Evolutionary conservation across 2,888 invertebrate species (phyloP).

Genomic region (Drosophila borborema): DNA sequence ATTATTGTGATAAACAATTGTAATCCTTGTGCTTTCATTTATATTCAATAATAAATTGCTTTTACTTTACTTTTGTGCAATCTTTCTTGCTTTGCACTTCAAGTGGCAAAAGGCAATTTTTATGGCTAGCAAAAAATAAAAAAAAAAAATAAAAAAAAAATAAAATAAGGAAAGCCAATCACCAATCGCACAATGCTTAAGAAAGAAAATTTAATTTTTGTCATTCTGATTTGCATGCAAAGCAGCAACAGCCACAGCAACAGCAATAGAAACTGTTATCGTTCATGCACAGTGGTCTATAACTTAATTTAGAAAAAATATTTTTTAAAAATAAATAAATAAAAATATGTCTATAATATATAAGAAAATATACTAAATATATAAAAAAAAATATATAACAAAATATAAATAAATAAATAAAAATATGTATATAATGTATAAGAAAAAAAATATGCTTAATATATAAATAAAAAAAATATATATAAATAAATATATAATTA

Average conservation of each 20-base stretch:
- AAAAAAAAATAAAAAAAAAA: background rate
- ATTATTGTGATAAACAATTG: too few species aligned
- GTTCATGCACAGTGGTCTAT: constrained; percentile 1
- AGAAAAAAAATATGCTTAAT: too few species aligned
- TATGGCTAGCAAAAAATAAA: constrained; percentile 7
- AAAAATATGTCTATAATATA: too few species aligned
- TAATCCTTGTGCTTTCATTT: background rate
- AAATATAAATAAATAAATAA: too few species aligned
- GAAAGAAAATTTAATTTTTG: constrained; percentile 41
- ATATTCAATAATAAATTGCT: background rate
- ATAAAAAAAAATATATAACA: too few species aligned
- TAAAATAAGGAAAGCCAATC: constrained; percentile 20
- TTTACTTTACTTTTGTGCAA: background rate
- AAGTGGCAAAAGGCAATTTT: constrained; percentile 6
- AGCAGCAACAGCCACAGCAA: constrained; percentile 12
- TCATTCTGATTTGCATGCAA: constrained; percentile 52
- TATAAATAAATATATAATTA: too few species aligned
- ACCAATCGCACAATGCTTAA: constrained; percentile 14
- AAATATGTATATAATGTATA: too few species aligned
- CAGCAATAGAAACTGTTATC: constrained; percentile 9
- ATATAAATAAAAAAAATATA: too few species aligned
- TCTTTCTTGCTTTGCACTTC: constrained; percentile 2
- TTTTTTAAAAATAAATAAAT: too few species aligned
- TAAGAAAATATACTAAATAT: too few species aligned
- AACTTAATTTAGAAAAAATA: too few species aligned